These are phyloP conservation scores for Dryoscopus gambensis DNA, from an alignment of 2,113 vertebrate genomes.

Conservation along the genomic window DNA sequence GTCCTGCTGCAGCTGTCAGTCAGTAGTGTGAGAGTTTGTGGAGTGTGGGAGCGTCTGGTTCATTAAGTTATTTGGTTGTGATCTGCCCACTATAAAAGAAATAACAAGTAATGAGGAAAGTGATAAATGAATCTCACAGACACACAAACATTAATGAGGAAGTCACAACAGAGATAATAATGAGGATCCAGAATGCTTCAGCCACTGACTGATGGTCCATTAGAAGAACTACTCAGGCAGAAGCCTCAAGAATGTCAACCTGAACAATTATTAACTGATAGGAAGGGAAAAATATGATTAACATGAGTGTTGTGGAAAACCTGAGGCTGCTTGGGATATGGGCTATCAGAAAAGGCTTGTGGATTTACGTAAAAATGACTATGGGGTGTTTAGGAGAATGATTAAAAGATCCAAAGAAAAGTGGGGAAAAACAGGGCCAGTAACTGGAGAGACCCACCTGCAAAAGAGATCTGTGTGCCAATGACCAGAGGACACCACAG, in stretches of 20 bases:
- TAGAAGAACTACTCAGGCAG: neutral
- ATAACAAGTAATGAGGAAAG: neutral
- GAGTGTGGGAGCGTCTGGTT: neutral
- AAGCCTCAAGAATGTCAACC: neutral
- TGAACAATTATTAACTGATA: neutral
- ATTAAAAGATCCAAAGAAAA: neutral
- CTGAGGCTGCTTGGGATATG: neutral
- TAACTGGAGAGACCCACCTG: neutral
- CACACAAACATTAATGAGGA: neutral
- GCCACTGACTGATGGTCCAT: neutral
- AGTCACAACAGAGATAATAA: neutral
- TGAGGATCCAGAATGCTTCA: neutral
- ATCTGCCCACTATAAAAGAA: neutral
- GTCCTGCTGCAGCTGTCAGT: neutral
- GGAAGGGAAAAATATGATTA: neutral
- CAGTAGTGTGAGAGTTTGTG: neutral
- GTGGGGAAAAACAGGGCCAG: neutral
- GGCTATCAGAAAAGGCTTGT: neutral
- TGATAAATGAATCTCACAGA: neutral
- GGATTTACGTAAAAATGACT: neutral
- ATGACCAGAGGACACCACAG: neutral
- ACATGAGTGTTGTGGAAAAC: neutral
- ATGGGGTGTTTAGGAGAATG: neutral
- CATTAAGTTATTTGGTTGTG: neutral
- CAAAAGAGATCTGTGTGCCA: neutral